Evolutionary conservation across 2,797 vertebrate genomes (phyloP).

Genomic region (Chelonia mydas): DNA sequence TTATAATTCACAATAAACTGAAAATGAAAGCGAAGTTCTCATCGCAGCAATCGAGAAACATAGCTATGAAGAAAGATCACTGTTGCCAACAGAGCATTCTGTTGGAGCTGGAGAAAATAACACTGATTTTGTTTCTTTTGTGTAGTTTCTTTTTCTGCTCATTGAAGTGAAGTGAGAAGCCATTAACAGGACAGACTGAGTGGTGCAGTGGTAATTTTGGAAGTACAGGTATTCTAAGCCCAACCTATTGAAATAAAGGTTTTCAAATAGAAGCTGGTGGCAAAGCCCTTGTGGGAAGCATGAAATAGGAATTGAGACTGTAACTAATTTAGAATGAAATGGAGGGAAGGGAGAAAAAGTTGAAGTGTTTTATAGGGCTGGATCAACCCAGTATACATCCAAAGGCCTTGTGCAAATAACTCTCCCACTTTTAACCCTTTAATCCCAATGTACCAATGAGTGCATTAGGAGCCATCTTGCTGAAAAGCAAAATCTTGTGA

Average conservation of each 20-base stretch:
- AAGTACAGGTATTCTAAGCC: slow-evolving; percentile 3
- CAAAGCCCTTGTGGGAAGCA: neutral
- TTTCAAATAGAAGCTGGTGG: neutral
- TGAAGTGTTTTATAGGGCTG: neutral
- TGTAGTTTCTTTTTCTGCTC: neutral
- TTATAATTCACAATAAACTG: neutral
- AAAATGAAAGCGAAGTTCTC: neutral
- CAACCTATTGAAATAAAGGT: neutral
- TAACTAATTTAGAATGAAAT: neutral
- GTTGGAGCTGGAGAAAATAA: slow-evolving; percentile 42
- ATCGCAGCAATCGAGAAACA: neutral
- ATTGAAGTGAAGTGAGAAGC: neutral
- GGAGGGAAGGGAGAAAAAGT: neutral
- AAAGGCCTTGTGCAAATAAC: neutral
- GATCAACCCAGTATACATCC: neutral
- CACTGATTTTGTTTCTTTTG: slow-evolving; percentile 34
- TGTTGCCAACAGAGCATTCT: neutral
- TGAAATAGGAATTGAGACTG: neutral
- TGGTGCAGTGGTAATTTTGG: neutral
- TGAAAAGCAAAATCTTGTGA: neutral
- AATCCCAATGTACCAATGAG: neutral
- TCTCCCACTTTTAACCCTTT: neutral
- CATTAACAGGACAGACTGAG: slow-evolving; percentile 4
- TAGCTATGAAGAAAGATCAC: neutral
- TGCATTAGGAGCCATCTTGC: neutral